phyloP scores from a whole-genome alignment of 2,797 vertebrate genomes.

The Amblyraja radiata region DNA sequence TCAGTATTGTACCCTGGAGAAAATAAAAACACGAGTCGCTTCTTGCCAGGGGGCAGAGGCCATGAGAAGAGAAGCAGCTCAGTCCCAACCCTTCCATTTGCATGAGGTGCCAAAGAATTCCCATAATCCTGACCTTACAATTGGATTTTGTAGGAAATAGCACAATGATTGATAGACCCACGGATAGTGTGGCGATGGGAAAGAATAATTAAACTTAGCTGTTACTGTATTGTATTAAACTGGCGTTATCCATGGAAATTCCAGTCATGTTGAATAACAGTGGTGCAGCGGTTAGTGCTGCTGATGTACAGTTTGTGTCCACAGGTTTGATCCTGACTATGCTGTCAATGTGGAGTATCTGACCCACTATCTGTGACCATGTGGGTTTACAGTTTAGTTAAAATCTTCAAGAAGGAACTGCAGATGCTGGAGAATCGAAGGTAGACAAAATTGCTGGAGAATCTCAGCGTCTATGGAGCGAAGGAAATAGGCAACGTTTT shows the following conservation, averaged over 20 bases:
- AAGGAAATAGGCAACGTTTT: too few relatives aligned
- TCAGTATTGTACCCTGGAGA: not conserved
- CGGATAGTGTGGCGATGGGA: not conserved
- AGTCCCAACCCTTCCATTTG: not conserved
- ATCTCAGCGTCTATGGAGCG: too few relatives aligned
- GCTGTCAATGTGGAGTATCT: too few relatives aligned
- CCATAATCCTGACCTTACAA: not conserved
- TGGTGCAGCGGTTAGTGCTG: too few relatives aligned
- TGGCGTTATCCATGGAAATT: not conserved
- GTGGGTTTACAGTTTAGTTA: too few relatives aligned
- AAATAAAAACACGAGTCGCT: too few relatives aligned
- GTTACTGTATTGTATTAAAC: not conserved
- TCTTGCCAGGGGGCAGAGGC: not conserved
- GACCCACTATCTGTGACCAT: too few relatives aligned
- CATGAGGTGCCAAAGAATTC: not conserved
- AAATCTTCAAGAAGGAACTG: too few relatives aligned
- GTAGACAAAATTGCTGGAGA: too few relatives aligned
- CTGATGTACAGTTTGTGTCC: too few relatives aligned
- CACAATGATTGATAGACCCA: not conserved
- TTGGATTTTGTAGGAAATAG: not conserved
- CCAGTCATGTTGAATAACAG: not conserved
- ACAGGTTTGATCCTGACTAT: too few relatives aligned
- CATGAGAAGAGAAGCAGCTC: not conserved
- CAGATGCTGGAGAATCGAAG: too few relatives aligned
- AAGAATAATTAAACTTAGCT: not conserved